These are phyloP conservation scores for Lordiphosa collinella DNA, from an alignment of 1,140 invertebrate species.

Conservation along the genomic window DNA sequence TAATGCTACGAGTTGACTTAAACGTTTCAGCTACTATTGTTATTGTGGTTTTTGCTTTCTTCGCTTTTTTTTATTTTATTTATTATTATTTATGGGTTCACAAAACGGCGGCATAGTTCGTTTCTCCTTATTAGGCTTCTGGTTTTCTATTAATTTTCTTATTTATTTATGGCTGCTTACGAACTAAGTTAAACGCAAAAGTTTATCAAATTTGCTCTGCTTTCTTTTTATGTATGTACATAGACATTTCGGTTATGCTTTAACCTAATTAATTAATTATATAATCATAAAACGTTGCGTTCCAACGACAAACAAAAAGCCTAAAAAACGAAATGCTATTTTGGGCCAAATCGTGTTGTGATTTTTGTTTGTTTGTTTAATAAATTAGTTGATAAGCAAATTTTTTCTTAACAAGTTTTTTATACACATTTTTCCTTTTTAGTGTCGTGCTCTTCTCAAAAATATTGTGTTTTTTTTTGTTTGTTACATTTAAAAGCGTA, in stretches of 20 bases:
- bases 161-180: neutral
- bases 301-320: constrained; percentile 20
- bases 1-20: constrained; percentile 34
- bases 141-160: constrained; percentile 2
- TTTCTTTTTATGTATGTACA: neutral
- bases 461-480: too few relatives aligned
- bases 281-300: constrained; percentile 32
- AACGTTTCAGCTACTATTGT: constrained; percentile 17
- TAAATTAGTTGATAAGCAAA: too few relatives aligned
- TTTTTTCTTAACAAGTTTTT: too few relatives aligned
- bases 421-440: too few relatives aligned
- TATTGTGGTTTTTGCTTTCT: neutral
- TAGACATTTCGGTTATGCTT: constrained; percentile 6
- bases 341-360: neutral
- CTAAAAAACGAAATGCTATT: constrained; percentile 25
- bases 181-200: too few relatives aligned
- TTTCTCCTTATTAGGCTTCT: constrained; percentile 25
- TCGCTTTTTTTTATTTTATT: too few relatives aligned
- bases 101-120: constrained; percentile 58
- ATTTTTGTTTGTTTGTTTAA: too few relatives aligned
- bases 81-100: neutral
- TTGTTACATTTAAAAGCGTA: too few relatives aligned
- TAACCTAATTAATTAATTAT: constrained; percentile 7
- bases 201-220: too few relatives aligned
- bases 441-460: too few relatives aligned